These are phyloP conservation scores for Sussaba pulchella DNA, from an alignment of 2,888 invertebrate species.

Conservation along the genomic window DNA sequence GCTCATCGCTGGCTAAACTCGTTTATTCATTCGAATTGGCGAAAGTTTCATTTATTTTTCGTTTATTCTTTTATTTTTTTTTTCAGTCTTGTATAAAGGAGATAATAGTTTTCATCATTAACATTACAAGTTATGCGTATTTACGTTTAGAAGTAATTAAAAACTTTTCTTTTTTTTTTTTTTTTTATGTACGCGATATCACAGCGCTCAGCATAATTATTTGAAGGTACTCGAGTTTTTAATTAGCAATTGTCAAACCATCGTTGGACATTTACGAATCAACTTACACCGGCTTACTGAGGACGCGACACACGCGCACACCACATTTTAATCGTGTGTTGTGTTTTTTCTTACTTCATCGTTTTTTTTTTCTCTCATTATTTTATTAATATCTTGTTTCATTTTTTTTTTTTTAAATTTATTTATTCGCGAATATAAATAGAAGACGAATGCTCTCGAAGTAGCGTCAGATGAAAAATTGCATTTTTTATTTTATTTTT, in stretches of 20 bases:
- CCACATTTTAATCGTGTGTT: constrained; percentile 62
- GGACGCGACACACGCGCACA: constrained; percentile 74
- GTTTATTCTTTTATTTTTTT: no score
- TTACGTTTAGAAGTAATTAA: constrained; percentile 77
- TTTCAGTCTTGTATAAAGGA: constrained; percentile 77
- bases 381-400: constrained; percentile 40
- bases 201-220: constrained; percentile 82
- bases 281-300: constrained; percentile 71
- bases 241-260: constrained; percentile 62
- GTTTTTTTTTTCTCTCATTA: constrained; percentile 23
- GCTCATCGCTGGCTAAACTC: constrained; percentile 69
- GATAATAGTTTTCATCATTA: constrained; percentile 77
- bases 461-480: constrained; percentile 53
- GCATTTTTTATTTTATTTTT: constrained; percentile 31
- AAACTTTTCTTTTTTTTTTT: constrained; percentile 65
- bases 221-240: constrained; percentile 72
- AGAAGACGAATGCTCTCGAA: constrained; percentile 61
- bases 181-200: constrained; percentile 82
- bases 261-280: constrained; percentile 63
- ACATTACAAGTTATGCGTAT: constrained; percentile 80
- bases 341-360: constrained; percentile 34
- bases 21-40: constrained; percentile 67
- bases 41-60: no score
- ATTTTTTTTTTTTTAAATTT: constrained; percentile 23
- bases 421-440: constrained; percentile 62